These are phyloP conservation scores for Diachasma alloeum DNA, from an alignment of 1,140 invertebrate species.

Conservation along the genomic window DNA sequence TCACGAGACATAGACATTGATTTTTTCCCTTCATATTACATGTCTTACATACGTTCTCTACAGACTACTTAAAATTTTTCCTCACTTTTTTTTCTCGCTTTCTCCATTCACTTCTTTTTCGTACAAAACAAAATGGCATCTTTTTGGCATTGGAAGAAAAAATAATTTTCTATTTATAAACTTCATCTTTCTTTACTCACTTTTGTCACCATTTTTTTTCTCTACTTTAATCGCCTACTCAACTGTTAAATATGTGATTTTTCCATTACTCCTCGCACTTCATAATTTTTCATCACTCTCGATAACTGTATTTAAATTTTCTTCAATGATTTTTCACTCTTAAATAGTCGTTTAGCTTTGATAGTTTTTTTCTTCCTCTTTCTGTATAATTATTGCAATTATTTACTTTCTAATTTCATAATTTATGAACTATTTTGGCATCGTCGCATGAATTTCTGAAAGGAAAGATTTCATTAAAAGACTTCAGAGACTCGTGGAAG, in stretches of 20 bases:
- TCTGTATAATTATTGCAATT: conserved; percentile 45
- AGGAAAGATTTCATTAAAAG: conserved; percentile 25
- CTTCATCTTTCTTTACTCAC: conserved; percentile 20
- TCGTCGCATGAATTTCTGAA: conserved; percentile 50
- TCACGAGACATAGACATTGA: conserved; percentile 56
- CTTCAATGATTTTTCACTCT: conserved; percentile 41
- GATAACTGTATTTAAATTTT: conserved; percentile 12
- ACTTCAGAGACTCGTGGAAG: not conserved
- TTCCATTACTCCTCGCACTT: conserved; percentile 35
- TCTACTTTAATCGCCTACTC: conserved; percentile 15
- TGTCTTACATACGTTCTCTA: conserved; percentile 47
- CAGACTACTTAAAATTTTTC: conserved; percentile 34
- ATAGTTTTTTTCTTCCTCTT: conserved; percentile 39
- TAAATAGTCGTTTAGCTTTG: conserved; percentile 42
- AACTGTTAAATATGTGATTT: conserved; percentile 36
- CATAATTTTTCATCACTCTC: conserved; percentile 23
- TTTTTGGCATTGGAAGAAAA: conserved; percentile 66
- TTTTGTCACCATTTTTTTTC: conserved; percentile 33
- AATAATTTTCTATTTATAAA: conserved; percentile 46
- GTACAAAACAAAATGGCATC: conserved; percentile 61
- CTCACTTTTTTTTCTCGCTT: conserved; percentile 49
- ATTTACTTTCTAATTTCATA: conserved; percentile 55
- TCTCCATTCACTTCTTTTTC: conserved; percentile 47
- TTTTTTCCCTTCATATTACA: conserved; percentile 44
- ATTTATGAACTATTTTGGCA: conserved; percentile 64